A percentile compares a stretch with the other conserved stretches of the same genome.
These are phyloP conservation scores for Akabosia matsudoensis DNA, from an alignment of 1,140 invertebrate species.

Conservation along the genomic window DNA sequence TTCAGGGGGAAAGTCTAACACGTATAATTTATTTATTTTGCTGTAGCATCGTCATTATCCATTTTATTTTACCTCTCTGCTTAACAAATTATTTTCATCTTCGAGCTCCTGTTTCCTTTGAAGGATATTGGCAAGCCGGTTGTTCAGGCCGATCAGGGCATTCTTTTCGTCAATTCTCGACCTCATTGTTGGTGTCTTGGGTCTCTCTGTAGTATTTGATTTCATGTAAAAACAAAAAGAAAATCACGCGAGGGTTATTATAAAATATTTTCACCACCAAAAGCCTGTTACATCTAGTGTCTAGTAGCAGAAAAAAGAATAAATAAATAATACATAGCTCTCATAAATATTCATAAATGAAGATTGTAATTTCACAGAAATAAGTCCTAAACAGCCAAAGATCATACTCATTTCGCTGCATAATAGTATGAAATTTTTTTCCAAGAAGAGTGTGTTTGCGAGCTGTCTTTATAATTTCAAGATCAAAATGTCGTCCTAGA, in stretches of 20 bases:
- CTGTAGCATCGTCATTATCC: neutral
- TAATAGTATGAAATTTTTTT: too few relatives aligned
- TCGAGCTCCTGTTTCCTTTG: slow-evolving; percentile 38
- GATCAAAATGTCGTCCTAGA: too few relatives aligned
- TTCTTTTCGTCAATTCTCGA: slow-evolving; percentile 43
- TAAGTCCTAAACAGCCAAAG: slow-evolving; percentile 3
- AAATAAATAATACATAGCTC: neutral
- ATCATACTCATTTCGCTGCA: neutral
- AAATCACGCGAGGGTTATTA: neutral
- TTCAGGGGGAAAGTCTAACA: too few relatives aligned
- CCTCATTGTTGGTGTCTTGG: slow-evolving; percentile 36
- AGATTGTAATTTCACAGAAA: neutral
- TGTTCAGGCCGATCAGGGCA: slow-evolving; percentile 41
- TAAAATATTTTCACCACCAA: neutral
- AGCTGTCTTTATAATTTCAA: neutral
- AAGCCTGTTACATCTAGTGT: neutral
- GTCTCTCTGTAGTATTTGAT: slow-evolving; percentile 29
- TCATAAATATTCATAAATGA: slow-evolving; percentile 16
- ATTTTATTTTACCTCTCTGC: slow-evolving; percentile 39
- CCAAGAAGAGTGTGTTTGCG: neutral
- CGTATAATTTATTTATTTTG: neutral
- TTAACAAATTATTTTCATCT: slow-evolving; percentile 36
- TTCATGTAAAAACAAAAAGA: neutral
- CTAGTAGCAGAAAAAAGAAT: neutral
- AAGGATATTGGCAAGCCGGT: slow-evolving; percentile 38